Base-by-base conservation (phyloP, 2,888 invertebrate species). In the Apeira syringaria region DNA sequence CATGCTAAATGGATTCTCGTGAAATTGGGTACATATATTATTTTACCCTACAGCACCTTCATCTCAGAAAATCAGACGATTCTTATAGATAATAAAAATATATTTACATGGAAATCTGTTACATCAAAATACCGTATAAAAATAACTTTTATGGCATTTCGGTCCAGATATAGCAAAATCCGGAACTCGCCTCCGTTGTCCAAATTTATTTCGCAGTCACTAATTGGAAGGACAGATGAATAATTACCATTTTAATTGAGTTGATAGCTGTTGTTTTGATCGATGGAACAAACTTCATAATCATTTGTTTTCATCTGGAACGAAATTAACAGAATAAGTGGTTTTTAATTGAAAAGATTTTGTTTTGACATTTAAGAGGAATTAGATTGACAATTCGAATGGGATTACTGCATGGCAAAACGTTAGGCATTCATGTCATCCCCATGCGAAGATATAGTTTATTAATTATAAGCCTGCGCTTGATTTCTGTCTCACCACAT, bases 151-250 rank as follows among this genome's bases (percentile, higher is more conserved):
- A n/a, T n/a, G n/a, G n/a, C n/a, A n/a, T n/a, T n/a, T n/a, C n/a
- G n/a, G 4, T 15, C 15, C 15, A 15, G 3, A 3, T 20, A 20
- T 20, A 20, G 7, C 7, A 7, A 5, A 5, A 20, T 6, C 5
- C 20, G 20, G 20, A 22, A 33, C 32, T 17, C 15, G 9, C 10
- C 10, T 28, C 28, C 12, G 27, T 11, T 5, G 12, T 47, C 61
- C 62, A 68, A 74, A 69, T 74, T 75, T 68, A 64, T 69, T 64
- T 61, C 55, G 50, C 42, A 57, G 40, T 57, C 61, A 7, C 70
- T 80, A 79, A 80, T 80, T 80, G 72, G 68, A 51, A 59, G 45
- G 60, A 62, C 72, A 57, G 67, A 74, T 77, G 69, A 79, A 72
- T 78, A 62, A 74, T 76, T 68, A 71, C 61, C 61, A 60, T 73